Base-by-base conservation (phyloP, 2,888 invertebrate species). In the Agrilus mali region DNA sequence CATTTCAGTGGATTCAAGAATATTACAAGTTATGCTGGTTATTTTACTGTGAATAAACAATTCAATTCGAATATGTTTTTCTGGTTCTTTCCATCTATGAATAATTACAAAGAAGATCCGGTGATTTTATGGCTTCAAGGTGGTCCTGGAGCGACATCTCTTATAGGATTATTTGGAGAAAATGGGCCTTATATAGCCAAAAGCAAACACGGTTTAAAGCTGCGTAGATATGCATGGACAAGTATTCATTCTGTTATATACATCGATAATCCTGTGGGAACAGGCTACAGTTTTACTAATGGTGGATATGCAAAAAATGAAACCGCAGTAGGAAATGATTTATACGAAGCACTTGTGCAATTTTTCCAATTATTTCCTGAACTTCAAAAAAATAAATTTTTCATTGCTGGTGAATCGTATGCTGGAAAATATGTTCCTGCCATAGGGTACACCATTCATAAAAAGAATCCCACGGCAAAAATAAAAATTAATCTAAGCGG, bases 231-330 rank as follows among this genome's bases (percentile, higher is more conserved):
- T 54, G 77, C 83, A 7, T 95, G 94, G 94, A 82, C 79, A 43
- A 66, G 75, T 34, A 78, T 77, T 8, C 86, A 87, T 61, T 80
- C 83, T 53, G 66, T 94, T 35, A 74, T 95, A 42, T 95, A 87
- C 61, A 84, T 95, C 43, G 94, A 95, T 63, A 94, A 90, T 64
- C 94, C 94, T 0, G 94, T 88, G 1, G 90, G 92, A 2, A 85
- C 90, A 2, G 94, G 94, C 0, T 95, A 83, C 60, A 93, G 93
- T 66, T 93, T 90, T 57, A 90, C 93, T 0, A 78, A 81, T 15
- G 73, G 65, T 43, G 92, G 93, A 0, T 93, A 85, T 65, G 84
- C 85, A 8, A 76, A 69, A 5, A 82, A 86, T 61, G 82, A 93
- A 64, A 77, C 74, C 0, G 80, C 83, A 59, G 86, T 94, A 1